These are phyloP conservation scores for Knipowitschia caucasica DNA, from an alignment of 2,797 vertebrate species.

Conservation along the genomic window DNA sequence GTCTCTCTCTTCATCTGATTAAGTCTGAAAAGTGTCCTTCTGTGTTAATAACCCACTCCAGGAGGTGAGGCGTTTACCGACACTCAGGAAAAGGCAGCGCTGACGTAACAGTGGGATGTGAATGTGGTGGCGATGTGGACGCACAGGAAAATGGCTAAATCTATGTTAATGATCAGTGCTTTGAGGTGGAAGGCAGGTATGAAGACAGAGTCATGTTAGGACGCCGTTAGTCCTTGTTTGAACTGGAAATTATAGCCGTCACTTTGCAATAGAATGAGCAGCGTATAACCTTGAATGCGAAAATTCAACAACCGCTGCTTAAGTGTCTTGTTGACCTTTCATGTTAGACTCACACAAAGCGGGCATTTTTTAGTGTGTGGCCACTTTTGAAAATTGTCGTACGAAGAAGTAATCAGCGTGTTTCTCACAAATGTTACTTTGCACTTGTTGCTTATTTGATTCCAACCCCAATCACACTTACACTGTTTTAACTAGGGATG, in stretches of 20 bases:
- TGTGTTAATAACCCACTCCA: slow-evolving; percentile 49
- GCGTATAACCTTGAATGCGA: neutral
- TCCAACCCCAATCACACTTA: too few species aligned
- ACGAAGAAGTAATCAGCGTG: too few species aligned
- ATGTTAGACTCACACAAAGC: neutral
- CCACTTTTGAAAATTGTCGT: too few species aligned
- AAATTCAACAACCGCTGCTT: neutral
- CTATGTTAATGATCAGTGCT: neutral
- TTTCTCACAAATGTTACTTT: too few species aligned
- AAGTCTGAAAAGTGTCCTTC: slow-evolving; percentile 57
- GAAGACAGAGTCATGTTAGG: neutral
- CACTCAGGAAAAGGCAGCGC: slow-evolving; percentile 6
- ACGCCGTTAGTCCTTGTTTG: neutral
- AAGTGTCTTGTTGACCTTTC: neutral
- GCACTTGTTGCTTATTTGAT: too few species aligned
- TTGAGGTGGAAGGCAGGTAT: neutral
- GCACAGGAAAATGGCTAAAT: neutral
- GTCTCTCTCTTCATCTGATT: slow-evolving; percentile 57
- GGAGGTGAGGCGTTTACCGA: slow-evolving; percentile 40
- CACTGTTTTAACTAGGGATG: too few species aligned
- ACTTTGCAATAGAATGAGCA: neutral
- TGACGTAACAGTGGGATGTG: neutral
- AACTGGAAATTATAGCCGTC: neutral
- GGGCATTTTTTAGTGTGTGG: too few species aligned
- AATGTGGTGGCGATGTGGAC: neutral